Conservation (phyloP, 2,797 vertebrate species). For the Sciaenops ocellatus region DNA sequence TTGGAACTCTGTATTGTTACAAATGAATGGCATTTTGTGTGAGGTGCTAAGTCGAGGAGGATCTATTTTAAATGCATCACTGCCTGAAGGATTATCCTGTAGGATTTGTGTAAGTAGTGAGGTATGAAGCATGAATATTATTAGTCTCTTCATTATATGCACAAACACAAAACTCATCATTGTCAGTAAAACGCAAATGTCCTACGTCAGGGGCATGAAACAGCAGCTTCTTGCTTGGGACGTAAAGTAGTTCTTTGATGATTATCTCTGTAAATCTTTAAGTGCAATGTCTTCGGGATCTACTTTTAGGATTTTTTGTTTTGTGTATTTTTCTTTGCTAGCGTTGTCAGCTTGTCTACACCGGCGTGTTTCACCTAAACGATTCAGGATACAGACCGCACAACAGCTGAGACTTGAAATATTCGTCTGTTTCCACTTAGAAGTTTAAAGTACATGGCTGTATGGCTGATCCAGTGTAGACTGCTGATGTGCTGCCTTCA, state of each 20-base stretch:
- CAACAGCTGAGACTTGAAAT: background rate
- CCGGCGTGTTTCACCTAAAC: background rate
- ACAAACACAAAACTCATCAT: constrained; percentile 24
- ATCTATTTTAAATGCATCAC: constrained; percentile 9
- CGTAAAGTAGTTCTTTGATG: constrained; percentile 2
- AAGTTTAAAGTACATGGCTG: background rate
- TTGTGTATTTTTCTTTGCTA: background rate
- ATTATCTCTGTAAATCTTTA: too few species aligned
- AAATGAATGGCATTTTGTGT: background rate
- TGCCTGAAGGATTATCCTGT: constrained; percentile 46
- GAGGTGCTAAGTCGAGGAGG: constrained; percentile 33
- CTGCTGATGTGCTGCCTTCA: constrained; percentile 7
- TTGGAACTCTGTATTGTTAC: background rate
- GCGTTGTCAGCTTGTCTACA: constrained; percentile 14
- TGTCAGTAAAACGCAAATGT: constrained; percentile 1
- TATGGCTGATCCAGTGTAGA: background rate
- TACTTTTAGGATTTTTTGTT: background rate
- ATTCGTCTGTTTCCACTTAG: background rate
- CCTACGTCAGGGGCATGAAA: constrained; percentile 4
- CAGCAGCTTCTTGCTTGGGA: background rate
- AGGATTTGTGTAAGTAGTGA: constrained; percentile 36
- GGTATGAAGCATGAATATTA: constrained; percentile 47
- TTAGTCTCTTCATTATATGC: constrained; percentile 23
- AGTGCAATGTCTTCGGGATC: constrained; percentile 1
- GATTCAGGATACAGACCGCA: background rate